These are phyloP conservation scores for Oxygymnocypris stewartii DNA, from an alignment of 2,113 vertebrate species.

Conservation along the genomic window DNA sequence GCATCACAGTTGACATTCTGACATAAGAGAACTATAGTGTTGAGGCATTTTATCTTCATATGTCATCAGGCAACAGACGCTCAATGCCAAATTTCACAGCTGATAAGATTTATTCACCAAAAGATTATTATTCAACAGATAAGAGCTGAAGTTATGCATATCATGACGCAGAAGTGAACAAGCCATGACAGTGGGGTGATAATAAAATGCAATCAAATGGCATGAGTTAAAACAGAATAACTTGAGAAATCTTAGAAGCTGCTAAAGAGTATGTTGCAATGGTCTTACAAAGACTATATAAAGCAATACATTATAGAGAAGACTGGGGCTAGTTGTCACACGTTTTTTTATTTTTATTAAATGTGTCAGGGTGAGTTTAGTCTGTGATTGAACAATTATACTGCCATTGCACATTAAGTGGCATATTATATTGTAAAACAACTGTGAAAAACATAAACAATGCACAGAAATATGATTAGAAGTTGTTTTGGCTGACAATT, in stretches of 20 bases:
- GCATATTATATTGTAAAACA: not conserved
- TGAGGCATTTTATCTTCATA: conserved; percentile 43
- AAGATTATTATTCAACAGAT: conserved; percentile 45
- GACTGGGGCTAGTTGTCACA: not conserved
- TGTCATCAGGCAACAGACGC: conserved; percentile 17
- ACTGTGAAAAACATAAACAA: not conserved
- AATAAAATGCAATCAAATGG: conserved; percentile 8
- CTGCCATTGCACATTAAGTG: not conserved
- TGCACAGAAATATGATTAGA: too few relatives aligned
- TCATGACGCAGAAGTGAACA: conserved; percentile 19
- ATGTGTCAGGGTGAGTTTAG: not conserved
- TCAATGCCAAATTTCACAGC: conserved; percentile 27
- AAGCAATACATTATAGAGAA: not conserved
- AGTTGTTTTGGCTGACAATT: too few relatives aligned
- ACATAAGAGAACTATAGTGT: conserved; percentile 35
- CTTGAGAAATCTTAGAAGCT: not conserved
- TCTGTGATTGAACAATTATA: not conserved
- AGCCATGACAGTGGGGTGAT: not conserved
- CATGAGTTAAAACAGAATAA: not conserved
- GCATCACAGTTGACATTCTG: conserved; percentile 25
- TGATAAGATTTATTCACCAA: conserved; percentile 34
- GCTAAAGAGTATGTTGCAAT: not conserved
- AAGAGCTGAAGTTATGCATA: conserved; percentile 36
- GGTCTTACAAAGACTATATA: not conserved
- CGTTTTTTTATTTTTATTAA: not conserved